phyloP scores from a whole-genome alignment of 30 jellyfish, hydroid and myxozoan species.

The Aurelia aurita region DNA sequence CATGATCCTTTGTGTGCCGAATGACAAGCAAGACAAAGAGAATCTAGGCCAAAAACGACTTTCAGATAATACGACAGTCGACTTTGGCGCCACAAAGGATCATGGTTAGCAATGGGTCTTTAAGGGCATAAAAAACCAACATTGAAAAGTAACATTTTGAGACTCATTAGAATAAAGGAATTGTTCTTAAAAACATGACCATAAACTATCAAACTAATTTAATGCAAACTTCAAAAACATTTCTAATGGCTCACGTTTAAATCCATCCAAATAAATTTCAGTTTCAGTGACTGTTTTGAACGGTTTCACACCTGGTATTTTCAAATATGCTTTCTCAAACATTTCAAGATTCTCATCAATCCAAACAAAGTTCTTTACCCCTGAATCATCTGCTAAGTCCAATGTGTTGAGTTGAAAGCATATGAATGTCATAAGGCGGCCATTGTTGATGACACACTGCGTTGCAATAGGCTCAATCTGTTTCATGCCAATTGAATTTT shows the following conservation, averaged over 20 bases:
- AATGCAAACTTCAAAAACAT: conserved; percentile 38
- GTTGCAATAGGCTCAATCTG: conserved; percentile 66
- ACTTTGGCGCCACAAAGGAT: too few species aligned
- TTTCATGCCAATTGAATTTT: conserved; percentile 50
- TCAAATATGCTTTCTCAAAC: conserved; percentile 62
- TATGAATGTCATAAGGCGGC: conserved; percentile 53
- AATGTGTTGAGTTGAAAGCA: conserved; percentile 87
- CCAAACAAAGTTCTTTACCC: conserved; percentile 84
- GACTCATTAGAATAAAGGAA: too few species aligned
- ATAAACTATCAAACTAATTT: background rate
- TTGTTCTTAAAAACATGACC: too few species aligned
- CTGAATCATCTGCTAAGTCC: conserved; percentile 58
- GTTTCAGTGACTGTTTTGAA: conserved; percentile 53
- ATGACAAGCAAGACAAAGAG: too few species aligned
- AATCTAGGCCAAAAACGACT: too few species aligned
- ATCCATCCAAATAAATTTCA: conserved; percentile 35
- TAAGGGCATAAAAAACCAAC: too few species aligned
- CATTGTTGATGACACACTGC: conserved; percentile 78
- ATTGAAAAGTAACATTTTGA: too few species aligned
- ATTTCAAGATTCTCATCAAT: conserved; percentile 54
- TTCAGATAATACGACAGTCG: too few species aligned
- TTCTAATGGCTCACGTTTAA: conserved; percentile 35
- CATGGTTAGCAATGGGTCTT: too few species aligned
- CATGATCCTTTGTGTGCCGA: too few species aligned
- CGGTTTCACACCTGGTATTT: conserved; percentile 52